A percentile compares a stretch with the other conserved stretches of the same genome.
Conservation (phyloP, 1,140 invertebrate species). For the Penaeus japonicus region DNA sequence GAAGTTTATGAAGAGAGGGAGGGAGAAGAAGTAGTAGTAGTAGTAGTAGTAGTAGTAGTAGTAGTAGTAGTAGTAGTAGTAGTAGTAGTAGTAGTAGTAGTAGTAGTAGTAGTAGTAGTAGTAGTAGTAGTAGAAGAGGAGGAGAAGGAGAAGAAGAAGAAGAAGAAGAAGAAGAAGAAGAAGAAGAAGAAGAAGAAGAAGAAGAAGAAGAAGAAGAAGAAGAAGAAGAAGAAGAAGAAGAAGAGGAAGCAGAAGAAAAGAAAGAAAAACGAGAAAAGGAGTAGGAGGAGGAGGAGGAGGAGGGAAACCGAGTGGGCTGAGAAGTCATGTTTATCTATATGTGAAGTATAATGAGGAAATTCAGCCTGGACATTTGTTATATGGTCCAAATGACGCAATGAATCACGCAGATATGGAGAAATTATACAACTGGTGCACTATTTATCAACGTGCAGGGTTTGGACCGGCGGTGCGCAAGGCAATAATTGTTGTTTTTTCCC, state of each 20-base stretch:
- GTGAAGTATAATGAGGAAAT: too few species aligned
- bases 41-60: conserved; percentile 16
- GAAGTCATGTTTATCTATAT: too few species aligned
- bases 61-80: conserved; percentile 19
- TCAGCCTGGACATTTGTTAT: too few species aligned
- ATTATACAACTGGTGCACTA: background rate
- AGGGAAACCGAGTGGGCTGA: too few species aligned
- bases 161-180: background rate
- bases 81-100: conserved; percentile 19
- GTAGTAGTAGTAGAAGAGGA: conserved; percentile 14
- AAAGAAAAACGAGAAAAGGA: too few species aligned
- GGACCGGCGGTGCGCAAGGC: too few species aligned
- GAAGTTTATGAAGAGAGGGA: background rate
- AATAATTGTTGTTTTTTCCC: background rate
- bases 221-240: background rate
- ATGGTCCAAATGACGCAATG: too few species aligned
- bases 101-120: conserved; percentile 20
- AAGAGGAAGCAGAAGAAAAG: too few species aligned
- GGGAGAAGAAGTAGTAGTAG: background rate
- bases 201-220: background rate
- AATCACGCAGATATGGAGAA: too few species aligned
- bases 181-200: background rate
- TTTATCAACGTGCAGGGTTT: background rate
- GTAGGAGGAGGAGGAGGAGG: too few species aligned
- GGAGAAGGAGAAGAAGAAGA: background rate